Conservation (phyloP, 2,797 vertebrate species). For the Silurus lanzhouensis region DNA sequence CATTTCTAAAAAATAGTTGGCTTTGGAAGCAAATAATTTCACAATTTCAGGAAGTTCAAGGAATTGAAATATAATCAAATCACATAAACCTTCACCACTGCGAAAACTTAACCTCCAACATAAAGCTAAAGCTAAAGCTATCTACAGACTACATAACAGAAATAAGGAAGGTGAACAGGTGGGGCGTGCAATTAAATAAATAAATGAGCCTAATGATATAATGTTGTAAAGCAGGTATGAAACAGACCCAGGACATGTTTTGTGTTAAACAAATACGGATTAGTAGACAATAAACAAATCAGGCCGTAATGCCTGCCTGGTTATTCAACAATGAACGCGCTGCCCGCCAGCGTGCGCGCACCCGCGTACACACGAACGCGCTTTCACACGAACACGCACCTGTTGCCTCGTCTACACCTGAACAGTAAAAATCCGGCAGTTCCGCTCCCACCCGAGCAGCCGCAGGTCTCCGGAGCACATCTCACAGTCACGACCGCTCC, state of each 20-base stretch:
- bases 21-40: too few relatives aligned
- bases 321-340: slow-evolving; percentile 20
- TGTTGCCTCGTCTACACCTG: slow-evolving; percentile 11
- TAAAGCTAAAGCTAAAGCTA: slow-evolving; percentile 30
- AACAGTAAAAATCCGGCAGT: not conserved
- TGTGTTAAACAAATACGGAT: not conserved
- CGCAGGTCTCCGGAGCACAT: not conserved
- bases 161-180: slow-evolving; percentile 23
- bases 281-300: slow-evolving; percentile 16
- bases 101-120: not conserved
- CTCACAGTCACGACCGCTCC: slow-evolving; percentile 17
- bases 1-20: not conserved
- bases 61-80: too few relatives aligned
- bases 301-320: slow-evolving; percentile 19
- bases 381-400: slow-evolving; percentile 2
- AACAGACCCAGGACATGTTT: not conserved
- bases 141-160: not conserved
- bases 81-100: not conserved
- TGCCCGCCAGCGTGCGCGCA: not conserved
- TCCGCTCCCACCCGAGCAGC: not conserved
- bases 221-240: not conserved
- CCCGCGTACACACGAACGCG: not conserved
- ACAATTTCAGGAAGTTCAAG: not conserved
- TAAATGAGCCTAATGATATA: not conserved
- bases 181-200: slow-evolving; percentile 1